A percentile compares a stretch with the other conserved stretches of the same genome.
Evolutionary conservation across 2,113 vertebrate genomes (phyloP).

Genomic region (Nothoprocta pentlandii): DNA sequence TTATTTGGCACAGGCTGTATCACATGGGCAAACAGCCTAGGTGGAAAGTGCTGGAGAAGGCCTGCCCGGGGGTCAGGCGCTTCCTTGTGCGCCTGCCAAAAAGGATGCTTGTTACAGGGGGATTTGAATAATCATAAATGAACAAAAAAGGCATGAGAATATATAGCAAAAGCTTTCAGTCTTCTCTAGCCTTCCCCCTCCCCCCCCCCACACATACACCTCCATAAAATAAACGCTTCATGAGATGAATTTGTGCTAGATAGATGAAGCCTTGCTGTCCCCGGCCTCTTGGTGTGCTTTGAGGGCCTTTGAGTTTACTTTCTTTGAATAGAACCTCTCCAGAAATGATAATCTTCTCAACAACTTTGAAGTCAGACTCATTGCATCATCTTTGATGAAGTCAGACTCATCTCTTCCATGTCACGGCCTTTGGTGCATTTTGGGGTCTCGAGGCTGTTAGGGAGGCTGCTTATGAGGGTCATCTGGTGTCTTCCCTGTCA

Average conservation of each 20-base stretch:
- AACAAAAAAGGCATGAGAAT: neutral
- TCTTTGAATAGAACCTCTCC: neutral
- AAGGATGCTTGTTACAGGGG: neutral
- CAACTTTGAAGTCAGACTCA: neutral
- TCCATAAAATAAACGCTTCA: neutral
- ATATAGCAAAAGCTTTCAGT: neutral
- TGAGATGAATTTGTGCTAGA: neutral
- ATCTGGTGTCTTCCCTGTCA: neutral
- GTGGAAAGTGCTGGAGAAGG: neutral
- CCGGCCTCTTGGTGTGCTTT: neutral
- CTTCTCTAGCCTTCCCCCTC: rapidly evolving
- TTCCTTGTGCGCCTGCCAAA: no score
- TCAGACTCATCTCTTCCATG: neutral
- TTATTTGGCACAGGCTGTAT: neutral
- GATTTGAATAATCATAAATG: neutral
- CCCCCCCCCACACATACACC: rapidly evolving
- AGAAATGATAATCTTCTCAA: neutral
- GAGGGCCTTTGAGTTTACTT: neutral
- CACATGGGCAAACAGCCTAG: no score
- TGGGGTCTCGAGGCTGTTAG: neutral
- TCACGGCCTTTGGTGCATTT: neutral
- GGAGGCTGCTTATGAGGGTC: neutral
- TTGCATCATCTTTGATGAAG: neutral
- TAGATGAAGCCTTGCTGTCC: neutral
- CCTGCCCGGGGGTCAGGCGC: no score